Percentiles rank a stretch among this genome's conserved stretches.
Evolutionary conservation across 1,140 invertebrate genomes (phyloP).

Genomic region (Hyposmocoma kahamanoa): DNA sequence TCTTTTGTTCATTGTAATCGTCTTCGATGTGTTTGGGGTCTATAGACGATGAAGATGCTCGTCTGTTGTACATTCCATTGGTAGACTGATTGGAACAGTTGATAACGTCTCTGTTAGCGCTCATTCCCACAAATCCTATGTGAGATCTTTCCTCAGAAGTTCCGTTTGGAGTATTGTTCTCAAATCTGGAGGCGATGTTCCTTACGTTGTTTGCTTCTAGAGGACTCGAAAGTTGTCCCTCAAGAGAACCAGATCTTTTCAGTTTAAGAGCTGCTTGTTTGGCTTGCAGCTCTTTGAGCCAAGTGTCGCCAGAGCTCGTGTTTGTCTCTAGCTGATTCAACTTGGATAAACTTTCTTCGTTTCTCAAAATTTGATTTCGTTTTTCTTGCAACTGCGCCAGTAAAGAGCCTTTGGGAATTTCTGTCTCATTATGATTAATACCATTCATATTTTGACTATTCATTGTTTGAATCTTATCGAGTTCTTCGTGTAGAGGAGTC

Average conservation of each 20-base stretch:
- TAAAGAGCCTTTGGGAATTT: conserved; percentile 70
- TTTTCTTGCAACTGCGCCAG: conserved; percentile 85
- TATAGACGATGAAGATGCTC: conserved; percentile 62
- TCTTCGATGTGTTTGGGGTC: conserved; percentile 65
- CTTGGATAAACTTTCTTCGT: conserved; percentile 56
- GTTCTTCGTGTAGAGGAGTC: conserved; percentile 74
- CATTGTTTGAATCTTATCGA: conserved; percentile 62
- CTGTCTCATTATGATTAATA: conserved; percentile 46
- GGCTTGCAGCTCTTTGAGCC: conserved; percentile 85
- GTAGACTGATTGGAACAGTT: conserved; percentile 58
- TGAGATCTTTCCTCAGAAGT: conserved; percentile 48
- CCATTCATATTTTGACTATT: conserved; percentile 21
- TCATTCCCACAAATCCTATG: conserved; percentile 47
- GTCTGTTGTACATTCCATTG: conserved; percentile 41
- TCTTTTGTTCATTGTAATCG: conserved; percentile 53
- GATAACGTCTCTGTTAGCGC: conserved; percentile 57
- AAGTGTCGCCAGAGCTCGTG: conserved; percentile 75
- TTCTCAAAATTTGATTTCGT: conserved; percentile 79
- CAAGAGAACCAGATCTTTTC: conserved; percentile 64
- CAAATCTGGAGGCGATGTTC: conserved; percentile 89
- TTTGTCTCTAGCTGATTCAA: conserved; percentile 39
- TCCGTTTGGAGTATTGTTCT: conserved; percentile 73
- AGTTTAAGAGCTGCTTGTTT: conserved; percentile 82
- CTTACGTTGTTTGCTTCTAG: conserved; percentile 75
- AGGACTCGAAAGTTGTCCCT: conserved; percentile 45